A percentile compares a stretch with the other conserved stretches of the same genome.
Evolutionary conservation across 2,113 vertebrate genomes (phyloP).

Genomic region (Elanoides forficatus): DNA sequence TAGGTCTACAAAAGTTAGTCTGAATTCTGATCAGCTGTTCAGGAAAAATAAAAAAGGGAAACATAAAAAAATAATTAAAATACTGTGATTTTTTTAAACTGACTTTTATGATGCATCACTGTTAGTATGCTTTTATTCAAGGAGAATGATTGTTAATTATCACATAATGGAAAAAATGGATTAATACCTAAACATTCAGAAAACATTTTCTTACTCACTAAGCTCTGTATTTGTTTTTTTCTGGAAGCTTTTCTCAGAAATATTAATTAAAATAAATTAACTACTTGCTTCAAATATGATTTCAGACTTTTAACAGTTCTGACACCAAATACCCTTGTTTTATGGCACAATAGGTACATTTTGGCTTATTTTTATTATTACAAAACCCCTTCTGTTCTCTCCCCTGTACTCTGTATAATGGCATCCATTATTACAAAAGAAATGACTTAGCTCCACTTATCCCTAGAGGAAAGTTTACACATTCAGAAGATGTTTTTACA

Average conservation of each 20-base stretch:
- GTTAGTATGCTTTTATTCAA: neutral
- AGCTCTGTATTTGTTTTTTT: neutral
- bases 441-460: neutral
- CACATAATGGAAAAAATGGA: neutral
- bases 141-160: neutral
- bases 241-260: neutral
- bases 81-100: neutral
- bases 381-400: neutral
- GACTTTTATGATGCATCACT: neutral
- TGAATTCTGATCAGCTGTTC: neutral
- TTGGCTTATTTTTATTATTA: neutral
- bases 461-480: neutral
- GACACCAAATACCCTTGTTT: neutral
- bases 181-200: neutral
- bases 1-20: neutral
- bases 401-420: neutral
- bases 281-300: neutral
- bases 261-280: neutral
- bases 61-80: neutral
- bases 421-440: neutral
- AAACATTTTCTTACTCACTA: neutral
- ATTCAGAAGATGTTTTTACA: neutral
- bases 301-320: neutral
- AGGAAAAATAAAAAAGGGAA: neutral
- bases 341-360: neutral